Conservation (phyloP, 2,113 vertebrate genomes). For the Eidolon helvum region DNA sequence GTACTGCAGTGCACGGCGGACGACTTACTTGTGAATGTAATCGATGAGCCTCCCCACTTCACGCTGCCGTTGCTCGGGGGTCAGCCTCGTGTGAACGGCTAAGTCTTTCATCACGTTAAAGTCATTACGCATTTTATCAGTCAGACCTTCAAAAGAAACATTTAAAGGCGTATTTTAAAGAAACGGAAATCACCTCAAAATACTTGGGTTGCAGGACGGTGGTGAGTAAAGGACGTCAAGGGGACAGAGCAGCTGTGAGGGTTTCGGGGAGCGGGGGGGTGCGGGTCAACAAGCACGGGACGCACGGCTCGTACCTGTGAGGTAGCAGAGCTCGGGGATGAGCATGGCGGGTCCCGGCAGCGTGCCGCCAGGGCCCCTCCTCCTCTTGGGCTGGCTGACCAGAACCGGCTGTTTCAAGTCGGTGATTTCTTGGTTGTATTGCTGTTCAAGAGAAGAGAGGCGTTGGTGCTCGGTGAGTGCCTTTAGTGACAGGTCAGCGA, state of each 20-base stretch:
- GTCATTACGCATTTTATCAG: conserved; percentile 93
- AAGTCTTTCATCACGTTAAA: conserved; percentile 94
- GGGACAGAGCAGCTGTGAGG: not conserved
- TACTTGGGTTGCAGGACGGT: no score
- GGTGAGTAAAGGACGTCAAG: not conserved
- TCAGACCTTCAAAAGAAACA: conserved; percentile 86
- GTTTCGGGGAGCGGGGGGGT: fast-evolving
- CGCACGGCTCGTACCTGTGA: conserved; percentile 86
- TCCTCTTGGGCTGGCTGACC: conserved; percentile 88
- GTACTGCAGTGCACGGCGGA: no score
- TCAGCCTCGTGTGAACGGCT: conserved; percentile 88
- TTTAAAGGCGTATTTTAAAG: not conserved
- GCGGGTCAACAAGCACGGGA: no score
- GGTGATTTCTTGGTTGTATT: conserved; percentile 90
- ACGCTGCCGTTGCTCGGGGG: conserved; percentile 88
- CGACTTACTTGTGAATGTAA: conserved; percentile 87
- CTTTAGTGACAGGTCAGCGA: not conserved
- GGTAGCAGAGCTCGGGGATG: conserved; percentile 94
- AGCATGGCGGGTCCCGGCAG: conserved; percentile 88
- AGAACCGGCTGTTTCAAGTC: conserved; percentile 92
- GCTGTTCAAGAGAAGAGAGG: conserved; percentile 79
- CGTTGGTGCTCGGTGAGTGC: not conserved
- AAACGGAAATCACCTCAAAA: not conserved
- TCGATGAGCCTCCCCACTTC: conserved; percentile 87
- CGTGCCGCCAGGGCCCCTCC: conserved; percentile 76